Evolutionary conservation across 2,797 vertebrate genomes (phyloP).

Genomic region (Erethizon dorsatum): DNA sequence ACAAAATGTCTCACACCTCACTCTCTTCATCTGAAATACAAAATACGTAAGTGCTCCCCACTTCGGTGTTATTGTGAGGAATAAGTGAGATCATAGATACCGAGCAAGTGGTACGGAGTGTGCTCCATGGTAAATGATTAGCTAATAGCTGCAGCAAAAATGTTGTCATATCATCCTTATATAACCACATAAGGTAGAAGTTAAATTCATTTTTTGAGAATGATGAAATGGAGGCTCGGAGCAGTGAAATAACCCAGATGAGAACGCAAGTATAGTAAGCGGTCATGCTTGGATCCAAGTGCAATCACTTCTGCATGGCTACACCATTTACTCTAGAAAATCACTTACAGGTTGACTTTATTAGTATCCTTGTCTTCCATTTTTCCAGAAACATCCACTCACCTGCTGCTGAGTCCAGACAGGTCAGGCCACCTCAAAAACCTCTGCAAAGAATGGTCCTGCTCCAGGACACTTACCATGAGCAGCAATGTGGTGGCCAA

Average conservation of each 20-base stretch:
- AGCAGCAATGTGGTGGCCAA: not conserved
- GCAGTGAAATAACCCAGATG: not conserved
- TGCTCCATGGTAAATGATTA: too few species aligned
- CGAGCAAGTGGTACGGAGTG: rapidly evolving
- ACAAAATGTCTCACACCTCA: not conserved
- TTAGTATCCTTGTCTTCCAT: not conserved
- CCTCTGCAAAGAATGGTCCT: too few species aligned
- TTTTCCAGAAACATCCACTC: not conserved
- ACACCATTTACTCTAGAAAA: not conserved
- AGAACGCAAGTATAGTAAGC: not conserved
- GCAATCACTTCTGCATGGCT: not conserved
- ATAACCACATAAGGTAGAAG: too few species aligned
- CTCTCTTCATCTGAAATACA: not conserved
- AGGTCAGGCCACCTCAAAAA: not conserved
- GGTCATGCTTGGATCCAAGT: rapidly evolving
- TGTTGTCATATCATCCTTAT: not conserved
- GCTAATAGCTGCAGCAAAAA: not conserved
- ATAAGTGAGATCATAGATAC: not conserved
- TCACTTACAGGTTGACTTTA: not conserved
- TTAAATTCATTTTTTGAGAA: not conserved
- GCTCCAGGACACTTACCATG: not conserved
- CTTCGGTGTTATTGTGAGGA: not conserved
- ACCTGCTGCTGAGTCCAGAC: not conserved
- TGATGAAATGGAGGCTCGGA: too few species aligned
- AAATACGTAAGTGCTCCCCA: not conserved